Conservation (phyloP, 2,888 invertebrate genomes). For the Watsonalla binaria region DNA sequence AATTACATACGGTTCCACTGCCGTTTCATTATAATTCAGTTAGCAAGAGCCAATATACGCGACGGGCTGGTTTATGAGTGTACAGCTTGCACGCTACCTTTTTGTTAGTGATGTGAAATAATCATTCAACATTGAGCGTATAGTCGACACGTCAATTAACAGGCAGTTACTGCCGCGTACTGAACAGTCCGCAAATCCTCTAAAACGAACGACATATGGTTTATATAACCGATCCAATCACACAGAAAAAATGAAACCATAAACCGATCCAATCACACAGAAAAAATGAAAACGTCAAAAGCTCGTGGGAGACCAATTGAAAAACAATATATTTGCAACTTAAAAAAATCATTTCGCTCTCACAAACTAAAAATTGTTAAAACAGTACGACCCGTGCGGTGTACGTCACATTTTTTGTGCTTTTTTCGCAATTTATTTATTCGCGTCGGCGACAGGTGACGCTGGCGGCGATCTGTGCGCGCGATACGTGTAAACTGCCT, state of each 20-base stretch:
- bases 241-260: no score
- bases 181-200: no score
- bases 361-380: not conserved
- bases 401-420: conserved; percentile 8
- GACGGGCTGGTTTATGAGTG: conserved; percentile 30
- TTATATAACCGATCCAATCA: no score
- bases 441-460: conserved; percentile 65
- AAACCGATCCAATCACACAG: no score
- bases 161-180: no score
- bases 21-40: conserved; percentile 54
- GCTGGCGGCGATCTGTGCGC: conserved; percentile 45
- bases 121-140: conserved; percentile 4
- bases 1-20: conserved; percentile 31
- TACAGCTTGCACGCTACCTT: conserved; percentile 31
- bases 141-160: not conserved
- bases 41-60: conserved; percentile 51
- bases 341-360: not conserved
- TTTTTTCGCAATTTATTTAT: conserved; percentile 51
- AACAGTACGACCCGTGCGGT: not conserved
- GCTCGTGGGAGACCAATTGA: not conserved
- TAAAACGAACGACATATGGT: no score
- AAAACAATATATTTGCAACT: not conserved
- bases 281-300: not conserved
- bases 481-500: conserved; percentile 61
- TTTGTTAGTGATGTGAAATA: conserved; percentile 13